Evolutionary conservation across 2,797 vertebrate species (phyloP), one percentile per base, ranked within the genome.

Genomic region (Podargus strigoides): DNA sequence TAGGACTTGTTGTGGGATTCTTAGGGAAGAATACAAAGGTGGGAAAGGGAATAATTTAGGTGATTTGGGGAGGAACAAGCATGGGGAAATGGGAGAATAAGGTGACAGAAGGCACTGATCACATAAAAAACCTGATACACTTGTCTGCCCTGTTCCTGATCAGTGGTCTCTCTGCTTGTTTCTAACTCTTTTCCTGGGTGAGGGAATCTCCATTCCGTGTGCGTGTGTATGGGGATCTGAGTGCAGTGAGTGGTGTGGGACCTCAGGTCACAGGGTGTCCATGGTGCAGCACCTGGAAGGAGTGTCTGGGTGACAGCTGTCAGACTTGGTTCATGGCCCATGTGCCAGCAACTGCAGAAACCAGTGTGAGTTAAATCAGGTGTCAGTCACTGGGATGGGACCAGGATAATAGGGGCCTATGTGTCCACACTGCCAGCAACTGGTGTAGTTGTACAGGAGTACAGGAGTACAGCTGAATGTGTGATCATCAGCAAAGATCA

Each of bases 151-250:
- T 44, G 6, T 10, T 66, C 20, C 21, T 27, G 2, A 41, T 76
- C 36, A 67, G 26, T 17, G 41, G 14, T 23, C 18, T 53, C 22
- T 42, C 23, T 75, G 19, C 10, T 34, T 1, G 0, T 67, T 79
- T 89, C 21, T 66, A 63, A 44, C 4, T 22, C 7, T 42, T 53
- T 56, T 6, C 12, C 18, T 47, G 14, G 9, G 5, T 46, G 8
- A 69, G 4, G 8, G 9, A 69, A 50, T 37, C 7, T 64, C 12
- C 12, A 13, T 42, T 60, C 17, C 15, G 0, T 42, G 1, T 36
- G 41, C 18, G 24, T 39, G 16, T 52, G 3, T 30, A 32, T 13
- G 23, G 4, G 18, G 3, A 2, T 42, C 16, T 67, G 39, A 47
- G 7, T 32, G 8, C 19, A 92, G 10, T 7, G 60, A 7, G 9